A percentile compares a stretch with the other conserved stretches of the same genome.
phyloP scores from a whole-genome alignment of 2,888 invertebrate species.

The Trypoxylon attenuatum region DNA sequence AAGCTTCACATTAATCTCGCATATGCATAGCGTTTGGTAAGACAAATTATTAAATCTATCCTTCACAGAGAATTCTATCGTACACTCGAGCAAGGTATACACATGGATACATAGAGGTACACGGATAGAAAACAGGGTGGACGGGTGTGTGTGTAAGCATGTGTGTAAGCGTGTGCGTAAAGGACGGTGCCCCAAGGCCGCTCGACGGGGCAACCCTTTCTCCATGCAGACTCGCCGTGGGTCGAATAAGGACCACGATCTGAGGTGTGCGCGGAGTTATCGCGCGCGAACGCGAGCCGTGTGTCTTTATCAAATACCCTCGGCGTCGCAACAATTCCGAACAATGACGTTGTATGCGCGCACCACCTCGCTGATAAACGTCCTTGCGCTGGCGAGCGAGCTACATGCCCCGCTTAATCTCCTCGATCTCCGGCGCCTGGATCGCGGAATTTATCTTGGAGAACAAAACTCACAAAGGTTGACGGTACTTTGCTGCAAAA shows the following conservation, averaged over 20 bases:
- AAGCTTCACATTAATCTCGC: too few relatives aligned
- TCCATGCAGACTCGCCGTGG: conserved; percentile 26
- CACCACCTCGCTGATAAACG: neutral
- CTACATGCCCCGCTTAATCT: too few relatives aligned
- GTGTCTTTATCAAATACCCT: conserved; percentile 31
- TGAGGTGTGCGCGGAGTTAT: conserved; percentile 24
- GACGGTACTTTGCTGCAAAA: neutral
- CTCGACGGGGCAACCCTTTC: conserved; percentile 54
- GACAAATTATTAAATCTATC: conserved; percentile 11
- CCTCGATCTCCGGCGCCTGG: too few relatives aligned
- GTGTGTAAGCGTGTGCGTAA: conserved; percentile 55
- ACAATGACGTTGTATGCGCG: conserved; percentile 4
- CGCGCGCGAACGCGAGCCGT: conserved; percentile 20
- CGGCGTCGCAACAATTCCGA: conserved; percentile 1
- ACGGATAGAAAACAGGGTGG: conserved; percentile 35
- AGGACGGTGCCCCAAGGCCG: conserved; percentile 61
- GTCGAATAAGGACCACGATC: conserved; percentile 35
- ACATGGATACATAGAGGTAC: conserved; percentile 18
- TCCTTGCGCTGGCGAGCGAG: neutral
- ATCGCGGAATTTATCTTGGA: too few relatives aligned
- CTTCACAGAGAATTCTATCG: conserved; percentile 2
- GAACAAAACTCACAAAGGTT: neutral
- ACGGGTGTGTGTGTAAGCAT: conserved; percentile 17
- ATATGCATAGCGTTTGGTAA: conserved; percentile 13
- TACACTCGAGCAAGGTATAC: conserved; percentile 2